phyloP scores from a whole-genome alignment of 2,888 invertebrate genomes.

The Drosophila greeni region DNA sequence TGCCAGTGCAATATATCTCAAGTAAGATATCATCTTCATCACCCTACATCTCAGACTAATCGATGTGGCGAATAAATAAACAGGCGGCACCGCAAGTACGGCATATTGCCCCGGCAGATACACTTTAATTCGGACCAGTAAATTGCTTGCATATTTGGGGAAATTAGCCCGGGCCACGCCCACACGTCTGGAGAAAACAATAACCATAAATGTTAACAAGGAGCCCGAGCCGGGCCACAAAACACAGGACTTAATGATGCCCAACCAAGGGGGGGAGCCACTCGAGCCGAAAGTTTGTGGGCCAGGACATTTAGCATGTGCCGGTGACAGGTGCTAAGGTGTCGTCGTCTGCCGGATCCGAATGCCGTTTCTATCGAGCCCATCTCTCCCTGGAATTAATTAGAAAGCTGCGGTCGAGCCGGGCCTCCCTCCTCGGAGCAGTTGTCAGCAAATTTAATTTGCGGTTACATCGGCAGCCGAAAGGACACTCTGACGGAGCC shows the following conservation, averaged over 20 bases:
- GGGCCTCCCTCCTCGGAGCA: conserved; percentile 5
- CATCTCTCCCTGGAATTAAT: conserved; percentile 41
- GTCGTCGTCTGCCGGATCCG: conserved; percentile 26
- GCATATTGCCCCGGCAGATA: conserved; percentile 4
- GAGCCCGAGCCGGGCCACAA: conserved; percentile 36
- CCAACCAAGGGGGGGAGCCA: conserved; percentile 51
- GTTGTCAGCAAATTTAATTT: conserved; percentile 46
- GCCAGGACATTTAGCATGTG: conserved; percentile 32
- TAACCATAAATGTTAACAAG: conserved; percentile 73
- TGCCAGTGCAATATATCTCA: not conserved
- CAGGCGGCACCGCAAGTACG: not conserved
- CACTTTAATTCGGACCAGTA: conserved; percentile 21
- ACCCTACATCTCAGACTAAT: conserved; percentile 10
- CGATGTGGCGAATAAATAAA: conserved; percentile 14
- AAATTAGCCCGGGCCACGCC: conserved; percentile 40
- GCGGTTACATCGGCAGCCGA: conserved; percentile 27
- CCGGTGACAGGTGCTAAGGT: conserved; percentile 37
- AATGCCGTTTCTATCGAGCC: conserved; percentile 24
- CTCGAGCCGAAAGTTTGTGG: conserved; percentile 29
- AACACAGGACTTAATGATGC: conserved; percentile 69
- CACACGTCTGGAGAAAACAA: conserved; percentile 49
- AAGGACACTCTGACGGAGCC: conserved; percentile 6
- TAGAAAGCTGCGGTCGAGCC: conserved; percentile 44
- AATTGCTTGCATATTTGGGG: conserved; percentile 33
- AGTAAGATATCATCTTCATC: conserved; percentile 11